Conservation (phyloP, 2,888 invertebrate genomes). For the Pheosia gnoma region DNA sequence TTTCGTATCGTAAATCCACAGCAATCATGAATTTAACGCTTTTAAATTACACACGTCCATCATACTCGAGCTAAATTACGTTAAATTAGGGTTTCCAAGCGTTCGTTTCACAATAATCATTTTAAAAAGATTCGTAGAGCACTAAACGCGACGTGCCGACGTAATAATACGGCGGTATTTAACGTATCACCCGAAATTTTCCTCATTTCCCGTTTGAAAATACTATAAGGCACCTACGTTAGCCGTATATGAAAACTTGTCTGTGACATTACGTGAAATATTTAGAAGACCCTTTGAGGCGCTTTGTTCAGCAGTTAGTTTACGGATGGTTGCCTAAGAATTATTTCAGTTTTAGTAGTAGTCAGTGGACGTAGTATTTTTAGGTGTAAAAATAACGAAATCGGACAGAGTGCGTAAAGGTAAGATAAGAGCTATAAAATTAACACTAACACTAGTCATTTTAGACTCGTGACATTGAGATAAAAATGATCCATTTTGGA, state of each 20-base stretch:
- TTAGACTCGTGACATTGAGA: no score
- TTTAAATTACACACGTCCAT: constrained; percentile 22
- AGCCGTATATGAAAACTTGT: constrained; percentile 16
- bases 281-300: constrained; percentile 16
- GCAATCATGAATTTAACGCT: constrained; percentile 3
- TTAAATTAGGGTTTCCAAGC: constrained; percentile 24
- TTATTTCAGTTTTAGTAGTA: constrained; percentile 33
- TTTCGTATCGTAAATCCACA: not conserved
- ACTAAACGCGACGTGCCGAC: constrained; percentile 8
- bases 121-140: constrained; percentile 23
- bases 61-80: constrained; percentile 25
- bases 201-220: constrained; percentile 14
- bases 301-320: constrained; percentile 42
- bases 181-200: constrained; percentile 18
- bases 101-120: constrained; percentile 26
- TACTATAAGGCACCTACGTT: constrained; percentile 18
- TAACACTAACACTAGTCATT: no score
- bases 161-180: constrained; percentile 22
- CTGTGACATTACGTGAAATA: constrained; percentile 20
- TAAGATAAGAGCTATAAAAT: no score
- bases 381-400: not conserved
- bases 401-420: not conserved
- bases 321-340: constrained; percentile 42
- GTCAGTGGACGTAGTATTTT: constrained; percentile 9
- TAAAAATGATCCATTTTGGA: no score